phyloP scores from a whole-genome alignment of 2,113 vertebrate genomes.

The Clarias magur region DNA sequence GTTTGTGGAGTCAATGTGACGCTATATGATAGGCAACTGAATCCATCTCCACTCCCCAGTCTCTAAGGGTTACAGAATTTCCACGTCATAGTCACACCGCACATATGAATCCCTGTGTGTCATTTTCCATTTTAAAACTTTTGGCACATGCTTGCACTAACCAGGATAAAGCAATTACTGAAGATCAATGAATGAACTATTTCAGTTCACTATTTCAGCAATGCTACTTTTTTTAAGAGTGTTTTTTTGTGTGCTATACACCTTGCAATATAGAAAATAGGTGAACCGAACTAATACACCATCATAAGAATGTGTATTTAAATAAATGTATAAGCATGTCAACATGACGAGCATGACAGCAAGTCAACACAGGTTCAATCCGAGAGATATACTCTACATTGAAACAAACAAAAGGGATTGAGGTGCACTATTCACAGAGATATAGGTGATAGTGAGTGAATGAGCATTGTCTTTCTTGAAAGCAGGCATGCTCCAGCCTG shows the following conservation, averaged over 20 bases:
- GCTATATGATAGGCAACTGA: background rate
- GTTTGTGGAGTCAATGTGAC: no score
- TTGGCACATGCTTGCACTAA: background rate
- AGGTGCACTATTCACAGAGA: slow-evolving; percentile 12
- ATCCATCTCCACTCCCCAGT: background rate
- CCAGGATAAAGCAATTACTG: background rate
- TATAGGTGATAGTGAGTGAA: slow-evolving; percentile 17
- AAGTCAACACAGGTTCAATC: background rate
- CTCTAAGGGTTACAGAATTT: background rate
- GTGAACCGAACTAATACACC: background rate
- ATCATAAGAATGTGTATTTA: background rate
- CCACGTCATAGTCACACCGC: background rate
- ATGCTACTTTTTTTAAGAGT: no score
- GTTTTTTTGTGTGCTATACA: background rate
- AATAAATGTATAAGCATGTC: background rate
- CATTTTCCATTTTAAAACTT: background rate
- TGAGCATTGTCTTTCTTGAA: slow-evolving; percentile 21
- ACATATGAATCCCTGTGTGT: background rate
- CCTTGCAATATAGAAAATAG: background rate
- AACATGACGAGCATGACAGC: background rate
- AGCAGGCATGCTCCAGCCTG: slow-evolving; percentile 34
- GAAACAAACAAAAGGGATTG: background rate
- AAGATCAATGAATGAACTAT: background rate
- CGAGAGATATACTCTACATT: background rate
- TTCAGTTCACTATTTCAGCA: background rate